Percentiles rank a stretch among this genome's conserved stretches.
Conservation (phyloP, 2,113 vertebrate species). For the Daphoenositta chrysoptera region DNA sequence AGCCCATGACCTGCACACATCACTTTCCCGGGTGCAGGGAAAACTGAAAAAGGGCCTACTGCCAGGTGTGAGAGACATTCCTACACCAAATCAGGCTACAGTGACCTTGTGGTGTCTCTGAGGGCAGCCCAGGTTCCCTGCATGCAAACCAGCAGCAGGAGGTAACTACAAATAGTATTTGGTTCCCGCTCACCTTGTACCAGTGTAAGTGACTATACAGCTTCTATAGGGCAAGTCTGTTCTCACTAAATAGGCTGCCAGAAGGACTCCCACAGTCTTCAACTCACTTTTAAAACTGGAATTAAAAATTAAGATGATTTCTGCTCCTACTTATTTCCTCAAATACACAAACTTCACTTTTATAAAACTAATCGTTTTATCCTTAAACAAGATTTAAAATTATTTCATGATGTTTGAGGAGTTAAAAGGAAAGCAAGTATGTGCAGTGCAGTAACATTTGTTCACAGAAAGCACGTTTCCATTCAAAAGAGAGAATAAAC, state of each 20-base stretch:
- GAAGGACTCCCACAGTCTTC: background rate
- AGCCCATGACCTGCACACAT: background rate
- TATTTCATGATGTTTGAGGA: background rate
- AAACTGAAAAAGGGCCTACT: background rate
- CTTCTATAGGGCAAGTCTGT: background rate
- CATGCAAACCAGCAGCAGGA: background rate
- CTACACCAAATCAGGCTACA: background rate
- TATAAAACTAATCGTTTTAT: background rate
- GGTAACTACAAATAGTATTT: background rate
- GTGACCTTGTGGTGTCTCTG: background rate
- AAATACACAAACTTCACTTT: background rate
- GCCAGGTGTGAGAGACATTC: background rate
- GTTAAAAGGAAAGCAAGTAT: background rate
- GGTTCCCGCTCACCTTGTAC: background rate
- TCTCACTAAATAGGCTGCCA: background rate
- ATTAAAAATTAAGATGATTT: background rate
- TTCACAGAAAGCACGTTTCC: background rate
- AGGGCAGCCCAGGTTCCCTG: background rate
- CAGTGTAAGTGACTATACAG: background rate
- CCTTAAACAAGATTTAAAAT: background rate
- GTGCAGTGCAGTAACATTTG: background rate
- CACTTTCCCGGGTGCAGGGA: background rate
- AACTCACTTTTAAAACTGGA: background rate
- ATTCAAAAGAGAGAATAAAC: background rate
- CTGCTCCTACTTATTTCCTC: background rate